These are phyloP conservation scores for Myrmophylax atrothorax DNA, from an alignment of 2,113 vertebrate species.

Conservation along the genomic window DNA sequence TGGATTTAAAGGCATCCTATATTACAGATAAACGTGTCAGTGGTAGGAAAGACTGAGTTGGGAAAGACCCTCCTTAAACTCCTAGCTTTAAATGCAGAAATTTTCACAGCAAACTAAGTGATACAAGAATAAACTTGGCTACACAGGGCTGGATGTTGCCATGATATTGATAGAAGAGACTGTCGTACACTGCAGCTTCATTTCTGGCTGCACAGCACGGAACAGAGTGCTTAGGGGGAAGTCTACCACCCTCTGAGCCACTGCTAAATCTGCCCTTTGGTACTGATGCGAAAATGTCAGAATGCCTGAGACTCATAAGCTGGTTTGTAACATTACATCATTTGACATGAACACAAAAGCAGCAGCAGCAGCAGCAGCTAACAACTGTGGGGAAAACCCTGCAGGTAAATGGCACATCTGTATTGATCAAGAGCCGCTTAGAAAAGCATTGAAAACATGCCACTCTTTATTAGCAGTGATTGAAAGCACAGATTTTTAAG, in stretches of 20 bases:
- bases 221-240: neutral
- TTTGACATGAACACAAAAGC: neutral
- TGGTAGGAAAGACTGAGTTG: neutral
- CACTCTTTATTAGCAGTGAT: neutral
- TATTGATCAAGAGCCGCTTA: constrained; percentile 33
- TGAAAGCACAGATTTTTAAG: constrained; percentile 4
- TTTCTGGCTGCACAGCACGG: neutral
- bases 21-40: neutral
- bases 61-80: neutral
- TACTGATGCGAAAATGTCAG: neutral
- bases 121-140: neutral
- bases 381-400: neutral
- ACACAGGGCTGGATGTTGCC: neutral
- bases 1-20: neutral
- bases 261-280: neutral
- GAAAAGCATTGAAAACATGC: constrained; percentile 29
- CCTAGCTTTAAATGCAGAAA: neutral
- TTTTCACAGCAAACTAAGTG: neutral
- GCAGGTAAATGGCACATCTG: constrained; percentile 43
- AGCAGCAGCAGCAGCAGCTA: neutral
- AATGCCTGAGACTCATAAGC: neutral
- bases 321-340: neutral
- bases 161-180: neutral
- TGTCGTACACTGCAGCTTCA: neutral
- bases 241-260: neutral